Evolutionary conservation across 2,797 vertebrate genomes (phyloP), one percentile per base, ranked within the genome.

Genomic region (Rhabdophis nuchalis): DNA sequence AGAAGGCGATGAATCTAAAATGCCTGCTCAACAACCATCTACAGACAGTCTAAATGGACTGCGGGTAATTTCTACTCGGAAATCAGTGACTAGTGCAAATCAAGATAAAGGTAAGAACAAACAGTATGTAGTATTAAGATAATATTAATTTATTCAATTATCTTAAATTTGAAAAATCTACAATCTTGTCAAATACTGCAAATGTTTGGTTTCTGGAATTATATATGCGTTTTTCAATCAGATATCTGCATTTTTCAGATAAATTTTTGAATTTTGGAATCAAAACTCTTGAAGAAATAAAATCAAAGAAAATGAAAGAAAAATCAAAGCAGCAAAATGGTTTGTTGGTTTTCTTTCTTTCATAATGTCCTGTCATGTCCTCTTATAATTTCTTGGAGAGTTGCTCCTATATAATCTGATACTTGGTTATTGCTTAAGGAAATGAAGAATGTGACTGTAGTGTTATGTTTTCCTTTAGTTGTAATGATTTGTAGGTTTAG

Each of bases 261-360:
- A 98, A 98, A 90, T 96, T 95, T 0, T 97, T 99, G 92, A 98
- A 99, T 96, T 99, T 99, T n/a, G 98, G 98, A 86, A 98, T 99
- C 92, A 99, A 99, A 97, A 99, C 98, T 10, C 95, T 99, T 88
- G 98, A 99, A 95, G 99, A 99, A 96, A 99, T 99, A 94, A 98
- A 98, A 58, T 95, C 98, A 96, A 99, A 98, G 96, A 98, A 98
- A 91, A 97, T 99, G 54, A 99, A 98, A 92, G 98, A 98, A 86
- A 99, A 98, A 97, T 97, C 98, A 95, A 99, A 97, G 96, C 98
- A 96, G 95, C 96, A 98, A 64, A 97, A 98, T 95, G 98, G 97
- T 98, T 95, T 97, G 97, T 97, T 94, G 3, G 64, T 18, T 27
- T 27, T 57, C 0, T 7, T 91, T n/a, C 25, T 57, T 54, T 13